Conservation (phyloP, 2,797 vertebrate species). For the Tolypeutes matacus region DNA sequence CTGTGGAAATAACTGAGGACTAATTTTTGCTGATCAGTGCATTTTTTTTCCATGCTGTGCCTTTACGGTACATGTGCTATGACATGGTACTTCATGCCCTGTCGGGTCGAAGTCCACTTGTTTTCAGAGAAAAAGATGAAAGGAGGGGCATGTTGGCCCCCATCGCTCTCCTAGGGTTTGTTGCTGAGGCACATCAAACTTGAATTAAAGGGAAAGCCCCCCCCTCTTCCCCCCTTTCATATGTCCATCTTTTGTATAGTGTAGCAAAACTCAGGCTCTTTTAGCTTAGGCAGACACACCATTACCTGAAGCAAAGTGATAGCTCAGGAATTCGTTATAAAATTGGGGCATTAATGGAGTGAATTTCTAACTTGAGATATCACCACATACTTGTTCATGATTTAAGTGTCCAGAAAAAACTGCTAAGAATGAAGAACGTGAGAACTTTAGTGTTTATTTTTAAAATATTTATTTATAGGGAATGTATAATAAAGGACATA, state of each 20-base stretch:
- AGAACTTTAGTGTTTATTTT: conserved; percentile 38
- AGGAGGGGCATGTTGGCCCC: background rate
- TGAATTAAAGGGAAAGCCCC: background rate
- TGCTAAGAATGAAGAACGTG: background rate
- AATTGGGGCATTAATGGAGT: conserved; percentile 44
- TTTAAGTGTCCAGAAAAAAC: conserved; percentile 19
- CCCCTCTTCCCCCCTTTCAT: background rate
- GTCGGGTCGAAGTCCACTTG: conserved; percentile 25
- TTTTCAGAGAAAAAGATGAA: conserved; percentile 23
- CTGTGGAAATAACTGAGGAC: background rate
- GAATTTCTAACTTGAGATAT: background rate
- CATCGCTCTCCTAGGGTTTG: background rate
- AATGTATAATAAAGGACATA: background rate
- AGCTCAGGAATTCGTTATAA: conserved; percentile 48
- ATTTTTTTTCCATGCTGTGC: background rate
- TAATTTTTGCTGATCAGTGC: conserved; percentile 10
- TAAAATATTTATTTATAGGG: background rate
- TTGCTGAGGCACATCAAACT: conserved; percentile 11
- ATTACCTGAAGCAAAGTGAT: conserved; percentile 20
- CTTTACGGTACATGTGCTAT: conserved; percentile 48
- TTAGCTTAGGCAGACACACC: background rate
- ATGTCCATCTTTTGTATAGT: background rate
- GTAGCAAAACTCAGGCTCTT: conserved; percentile 2
- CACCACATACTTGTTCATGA: conserved; percentile 5
- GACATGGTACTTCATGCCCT: background rate